Evolutionary conservation across 2,797 vertebrate genomes (phyloP), one percentile per base, ranked within the genome.

Genomic region (Benthosema pterotum): DNA sequence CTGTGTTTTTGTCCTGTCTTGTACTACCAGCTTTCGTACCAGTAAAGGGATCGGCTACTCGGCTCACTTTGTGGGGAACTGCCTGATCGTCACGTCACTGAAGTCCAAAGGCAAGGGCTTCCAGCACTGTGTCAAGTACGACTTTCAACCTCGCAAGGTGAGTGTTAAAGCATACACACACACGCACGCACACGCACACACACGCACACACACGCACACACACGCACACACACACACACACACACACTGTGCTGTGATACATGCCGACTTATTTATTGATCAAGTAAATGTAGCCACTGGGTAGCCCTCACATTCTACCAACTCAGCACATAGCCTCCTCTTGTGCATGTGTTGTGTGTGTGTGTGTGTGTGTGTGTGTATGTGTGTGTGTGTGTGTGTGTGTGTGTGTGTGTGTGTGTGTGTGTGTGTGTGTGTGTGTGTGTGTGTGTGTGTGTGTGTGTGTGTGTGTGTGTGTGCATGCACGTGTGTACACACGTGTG

Each of bases 31-130:
- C 90, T 99, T 98, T 89, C 96, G 97, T 69, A 99, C 97, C 78
- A 99, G 97, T 86, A 99, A 99, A 95, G 97, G 97, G 71, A 96
- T 99, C 48, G 97, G 97, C 51, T 99, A 99, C 83, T 99, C 97
- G 1, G 97, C 97, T 77, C 97, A 99, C 93, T 99, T 99, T 85
- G 97, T 99, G 88, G 97, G 97, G 69, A 99, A 99, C 89, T 99
- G 97, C 86, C 93, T 99, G 77, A 99, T 99, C 63, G 97, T 99
- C 71, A 99, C 97, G 1, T 99, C 97, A 0, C 32, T 99, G 83
- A 99, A 99, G 84, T 99, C 97, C 38, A 99, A 99, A 92, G 97
- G 97, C 84, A 99, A 99, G 94, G 97, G 97, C 80, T 99, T 99
- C 74, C 97, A 99, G 88, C 97, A 99, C 89, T 99, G 97, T 91